Evolutionary conservation across 2,797 vertebrate species (phyloP).

Genomic region (Linurgus olivaceus): DNA sequence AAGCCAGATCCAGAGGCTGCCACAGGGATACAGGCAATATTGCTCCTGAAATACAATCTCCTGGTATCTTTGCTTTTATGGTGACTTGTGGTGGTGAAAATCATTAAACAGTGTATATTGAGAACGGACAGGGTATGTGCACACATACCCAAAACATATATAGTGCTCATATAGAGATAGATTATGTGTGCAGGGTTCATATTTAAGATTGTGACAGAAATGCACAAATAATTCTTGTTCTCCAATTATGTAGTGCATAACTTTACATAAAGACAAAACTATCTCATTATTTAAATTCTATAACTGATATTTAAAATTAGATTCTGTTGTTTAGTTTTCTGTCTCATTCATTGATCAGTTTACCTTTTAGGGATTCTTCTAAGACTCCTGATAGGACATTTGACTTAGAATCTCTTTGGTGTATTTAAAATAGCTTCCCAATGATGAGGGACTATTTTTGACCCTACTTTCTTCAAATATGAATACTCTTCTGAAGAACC

Average conservation of each 20-base stretch:
- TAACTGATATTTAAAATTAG: neutral
- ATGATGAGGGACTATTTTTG: neutral
- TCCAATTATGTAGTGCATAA: neutral
- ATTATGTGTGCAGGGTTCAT: neutral
- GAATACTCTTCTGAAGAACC: neutral
- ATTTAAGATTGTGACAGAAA: neutral
- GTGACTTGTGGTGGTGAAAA: neutral
- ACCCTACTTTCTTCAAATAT: neutral
- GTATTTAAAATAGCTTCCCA: neutral
- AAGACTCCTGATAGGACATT: neutral
- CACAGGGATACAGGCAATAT: neutral
- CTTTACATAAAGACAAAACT: neutral
- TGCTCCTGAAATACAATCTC: neutral
- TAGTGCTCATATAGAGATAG: neutral
- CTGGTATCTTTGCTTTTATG: neutral
- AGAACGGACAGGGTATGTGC: neutral
- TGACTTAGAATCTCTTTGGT: neutral
- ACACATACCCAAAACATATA: neutral
- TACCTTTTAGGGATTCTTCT: neutral
- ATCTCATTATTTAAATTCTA: neutral
- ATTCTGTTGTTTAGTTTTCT: neutral
- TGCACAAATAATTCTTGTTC: neutral
- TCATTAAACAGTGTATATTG: neutral
- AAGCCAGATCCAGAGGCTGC: neutral
- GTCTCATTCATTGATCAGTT: neutral